Evolutionary conservation across 1,140 invertebrate genomes (phyloP).

Genomic region (Teleogryllus occipitalis): DNA sequence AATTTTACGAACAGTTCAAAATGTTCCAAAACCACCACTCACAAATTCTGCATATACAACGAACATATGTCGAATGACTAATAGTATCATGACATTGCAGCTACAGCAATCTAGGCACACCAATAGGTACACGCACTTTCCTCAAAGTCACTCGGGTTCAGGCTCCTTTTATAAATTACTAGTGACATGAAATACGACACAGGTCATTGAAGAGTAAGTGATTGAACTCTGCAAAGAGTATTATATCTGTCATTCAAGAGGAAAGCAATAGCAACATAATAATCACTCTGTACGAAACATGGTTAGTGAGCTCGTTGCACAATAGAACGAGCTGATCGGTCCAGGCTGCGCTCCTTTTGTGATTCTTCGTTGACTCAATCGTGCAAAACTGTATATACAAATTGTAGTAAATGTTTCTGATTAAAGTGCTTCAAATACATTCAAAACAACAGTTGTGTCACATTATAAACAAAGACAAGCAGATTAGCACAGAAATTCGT

Average conservation of each 20-base stretch:
- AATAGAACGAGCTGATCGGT: background rate
- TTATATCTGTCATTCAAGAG: too few species aligned
- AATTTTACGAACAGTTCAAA: too few species aligned
- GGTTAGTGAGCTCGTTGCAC: background rate
- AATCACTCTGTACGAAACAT: background rate
- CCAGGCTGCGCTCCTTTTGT: background rate
- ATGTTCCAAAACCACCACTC: too few species aligned
- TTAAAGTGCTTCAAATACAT: background rate
- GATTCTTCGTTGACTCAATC: background rate
- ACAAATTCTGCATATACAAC: too few species aligned
- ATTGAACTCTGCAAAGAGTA: too few species aligned
- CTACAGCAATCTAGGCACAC: background rate
- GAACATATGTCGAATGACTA: background rate
- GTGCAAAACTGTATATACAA: background rate
- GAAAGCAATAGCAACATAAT: background rate
- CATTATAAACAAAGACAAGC: background rate
- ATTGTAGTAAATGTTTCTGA: background rate
- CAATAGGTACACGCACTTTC: background rate
- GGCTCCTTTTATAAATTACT: background rate
- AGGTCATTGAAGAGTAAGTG: background rate
- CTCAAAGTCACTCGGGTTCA: background rate
- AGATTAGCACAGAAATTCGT: too few species aligned
- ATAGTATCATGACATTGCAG: background rate
- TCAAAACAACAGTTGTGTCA: background rate
- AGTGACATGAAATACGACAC: background rate